Evolutionary conservation across 2,113 vertebrate species (phyloP), one percentile per base, ranked within the genome.

Genomic region (Hymenochirus boettgeri): DNA sequence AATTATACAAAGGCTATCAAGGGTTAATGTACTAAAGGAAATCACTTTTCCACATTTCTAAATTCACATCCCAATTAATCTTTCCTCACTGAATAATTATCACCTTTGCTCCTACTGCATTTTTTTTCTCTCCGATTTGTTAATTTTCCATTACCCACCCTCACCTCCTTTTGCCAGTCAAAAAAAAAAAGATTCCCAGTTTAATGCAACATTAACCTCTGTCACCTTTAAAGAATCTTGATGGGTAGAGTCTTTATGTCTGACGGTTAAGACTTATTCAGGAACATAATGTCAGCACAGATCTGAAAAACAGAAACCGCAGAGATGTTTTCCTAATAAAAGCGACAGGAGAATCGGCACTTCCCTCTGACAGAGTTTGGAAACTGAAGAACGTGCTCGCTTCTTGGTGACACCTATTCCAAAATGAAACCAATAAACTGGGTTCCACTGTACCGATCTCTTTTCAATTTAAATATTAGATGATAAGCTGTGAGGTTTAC

Each of bases 31-130:
- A n/a, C n/a, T 6, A 50, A 65, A 65, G 22, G 27, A 51, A 57
- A 58, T 51, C 27, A 58, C 55, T 58, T 21, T 58, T 57, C 29
- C 55, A 51, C 54, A 23, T 58, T 55, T 37, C 21, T 29, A 27
- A 55, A 64, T 55, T 39, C 39, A 35, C 29, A 17, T 58, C 22
- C 55, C 63, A 66, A 58, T 66, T 66, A 66, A 57, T 58, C 9
- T 50, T 51, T 58, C 58, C 63, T 66, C 63, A 51, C 63, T 58
- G 63, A 66, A 66, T 66, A 66, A 66, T 66, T 67, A 59, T 59
- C 56, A 67, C 64, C 64, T 59, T 52, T 59, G 46, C 56, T 59
- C 56, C 64, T 5, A 39, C 62, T 48, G 37, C 47, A 42, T 47
- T 57, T 57, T 45, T 64, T 55, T 57, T 22, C 19, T 24, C 23